A percentile compares a stretch with the other conserved stretches of the same genome.
phyloP scores from a whole-genome alignment of 2,888 invertebrate species.

The Eueremaeus valkanovi region DNA sequence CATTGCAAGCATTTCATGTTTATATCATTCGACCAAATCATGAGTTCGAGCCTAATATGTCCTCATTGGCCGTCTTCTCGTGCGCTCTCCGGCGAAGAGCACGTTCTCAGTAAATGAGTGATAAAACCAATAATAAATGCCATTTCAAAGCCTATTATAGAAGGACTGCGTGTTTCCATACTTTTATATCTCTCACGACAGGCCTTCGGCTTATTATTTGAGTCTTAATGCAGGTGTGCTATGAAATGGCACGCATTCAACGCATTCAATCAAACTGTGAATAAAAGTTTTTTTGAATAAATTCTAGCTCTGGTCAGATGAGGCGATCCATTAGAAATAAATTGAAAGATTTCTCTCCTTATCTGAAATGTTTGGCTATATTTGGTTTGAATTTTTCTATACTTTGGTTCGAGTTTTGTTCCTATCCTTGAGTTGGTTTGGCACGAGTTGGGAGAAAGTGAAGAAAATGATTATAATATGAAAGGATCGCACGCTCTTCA shows the following conservation, averaged over 20 bases:
- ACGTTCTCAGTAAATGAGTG: constrained; percentile 31
- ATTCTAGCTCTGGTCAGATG: background rate
- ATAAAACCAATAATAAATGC: no score
- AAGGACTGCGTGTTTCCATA: constrained; percentile 5
- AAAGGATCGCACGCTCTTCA: constrained; percentile 12
- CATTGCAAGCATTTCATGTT: background rate
- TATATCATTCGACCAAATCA: background rate
- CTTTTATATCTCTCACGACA: background rate
- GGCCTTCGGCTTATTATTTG: constrained; percentile 21
- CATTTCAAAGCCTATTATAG: no score
- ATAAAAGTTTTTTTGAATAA: background rate
- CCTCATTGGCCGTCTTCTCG: constrained; percentile 1
- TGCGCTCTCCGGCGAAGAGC: background rate
- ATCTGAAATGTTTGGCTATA: background rate
- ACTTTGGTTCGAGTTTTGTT: background rate
- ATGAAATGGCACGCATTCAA: constrained; percentile 31
- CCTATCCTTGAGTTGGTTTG: constrained; percentile 25
- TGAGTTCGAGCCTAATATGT: background rate
- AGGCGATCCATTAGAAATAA: background rate
- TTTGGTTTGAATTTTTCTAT: background rate
- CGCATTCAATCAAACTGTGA: no score
- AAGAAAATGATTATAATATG: background rate
- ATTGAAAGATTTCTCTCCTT: background rate
- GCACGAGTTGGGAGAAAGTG: constrained; percentile 24
- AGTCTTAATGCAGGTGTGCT: constrained; percentile 16